Base-by-base conservation (phyloP, 2,797 vertebrate genomes). In the Odontamblyopus lacepedii region DNA sequence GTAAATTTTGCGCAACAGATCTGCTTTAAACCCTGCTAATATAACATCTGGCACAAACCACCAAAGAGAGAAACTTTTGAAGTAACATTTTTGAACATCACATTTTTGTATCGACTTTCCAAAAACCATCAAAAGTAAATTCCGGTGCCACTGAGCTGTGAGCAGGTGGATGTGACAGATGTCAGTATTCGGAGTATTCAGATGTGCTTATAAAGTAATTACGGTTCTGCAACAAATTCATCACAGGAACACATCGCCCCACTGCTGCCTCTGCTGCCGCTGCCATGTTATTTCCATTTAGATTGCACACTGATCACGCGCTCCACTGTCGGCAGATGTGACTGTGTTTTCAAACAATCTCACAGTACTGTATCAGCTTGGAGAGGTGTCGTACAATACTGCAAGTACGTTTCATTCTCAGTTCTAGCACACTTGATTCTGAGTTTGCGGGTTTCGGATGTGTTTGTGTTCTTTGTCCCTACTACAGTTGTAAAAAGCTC, bases 281-380 rank as follows among this genome's bases (percentile, higher is more conserved):
- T 32, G 62, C 78, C 59, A 19, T 70, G 59, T 75, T 75, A 19
- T 57, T 63, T 73, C 72, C 65, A 65, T 53, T 79, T 79, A 35
- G 26, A 73, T 76, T 72, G 59, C 19, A 65, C 59, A 67, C 74
- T 51, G 56, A 71, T 83, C 71, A 68, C 26, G 41, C 23, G 5
- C 35, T 44, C 35, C 38, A 16, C 44, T 19, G 64, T 66, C 6
- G 26, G 13, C 64, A 50, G 64, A 50, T 29, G 61, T 59, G 56
- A 68, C 51, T 35, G 5, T 38, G 63, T 74, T 70, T 67, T 8
- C 35, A 67, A 69, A 62, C 29, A 60, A n/a, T 65, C 23, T 44
- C 38, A 19, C 26, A 35, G 7, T 35, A 38, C 23, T 18, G 41
- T 74, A 63, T 50, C 18, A 6, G 63, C 63, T 18, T 32, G 63